Conservation (phyloP, 1,140 invertebrate species). For the Drosophila tropicalis region DNA sequence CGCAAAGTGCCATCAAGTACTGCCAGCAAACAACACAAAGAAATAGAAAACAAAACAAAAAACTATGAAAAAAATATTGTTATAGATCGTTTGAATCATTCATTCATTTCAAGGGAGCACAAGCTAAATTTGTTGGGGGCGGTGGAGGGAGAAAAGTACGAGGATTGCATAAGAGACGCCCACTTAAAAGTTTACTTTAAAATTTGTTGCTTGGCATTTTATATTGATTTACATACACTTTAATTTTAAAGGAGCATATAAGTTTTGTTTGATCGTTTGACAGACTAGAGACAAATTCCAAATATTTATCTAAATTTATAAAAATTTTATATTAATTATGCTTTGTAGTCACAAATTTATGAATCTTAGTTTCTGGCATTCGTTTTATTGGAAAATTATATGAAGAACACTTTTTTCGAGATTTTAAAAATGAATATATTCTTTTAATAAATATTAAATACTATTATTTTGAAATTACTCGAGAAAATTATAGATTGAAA, state of each 20-base stretch:
- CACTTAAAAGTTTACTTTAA: slow-evolving; percentile 10
- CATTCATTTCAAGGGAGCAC: neutral
- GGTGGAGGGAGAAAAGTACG: neutral
- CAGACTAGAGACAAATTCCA: no score
- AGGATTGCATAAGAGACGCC: slow-evolving; percentile 23
- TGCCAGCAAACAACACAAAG: neutral
- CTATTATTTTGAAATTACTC: no score
- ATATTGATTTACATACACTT: slow-evolving; percentile 5
- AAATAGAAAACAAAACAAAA: neutral
- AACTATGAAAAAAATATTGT: neutral
- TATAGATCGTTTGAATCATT: slow-evolving; percentile 19
- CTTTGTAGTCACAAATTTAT: no score
- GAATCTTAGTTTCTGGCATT: no score
- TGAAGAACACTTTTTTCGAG: no score
- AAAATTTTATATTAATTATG: no score
- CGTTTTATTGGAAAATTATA: no score
- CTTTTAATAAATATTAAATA: no score
- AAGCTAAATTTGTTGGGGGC: neutral
- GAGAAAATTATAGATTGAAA: no score
- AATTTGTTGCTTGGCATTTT: slow-evolving; percentile 16
- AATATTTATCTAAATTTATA: no score
- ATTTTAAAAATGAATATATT: no score
- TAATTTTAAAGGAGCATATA: neutral
- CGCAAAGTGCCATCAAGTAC: slow-evolving; percentile 17
- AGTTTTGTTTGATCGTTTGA: neutral